These are phyloP conservation scores for Caenorhabditis uteleia DNA, from an alignment of 2,888 invertebrate genomes.

Conservation along the genomic window DNA sequence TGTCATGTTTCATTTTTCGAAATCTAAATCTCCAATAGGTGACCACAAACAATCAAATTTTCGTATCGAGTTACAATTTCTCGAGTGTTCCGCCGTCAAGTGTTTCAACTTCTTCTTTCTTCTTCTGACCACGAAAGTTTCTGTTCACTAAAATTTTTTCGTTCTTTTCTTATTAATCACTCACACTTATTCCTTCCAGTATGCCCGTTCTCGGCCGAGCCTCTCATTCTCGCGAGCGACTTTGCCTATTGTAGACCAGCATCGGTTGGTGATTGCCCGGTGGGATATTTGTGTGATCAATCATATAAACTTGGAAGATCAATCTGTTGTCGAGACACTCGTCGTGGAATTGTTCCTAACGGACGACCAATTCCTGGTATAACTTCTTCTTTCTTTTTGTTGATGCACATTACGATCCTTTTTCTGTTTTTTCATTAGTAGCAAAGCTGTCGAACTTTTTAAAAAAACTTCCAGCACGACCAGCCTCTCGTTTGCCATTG, in stretches of 20 bases:
- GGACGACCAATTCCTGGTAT: constrained; percentile 26
- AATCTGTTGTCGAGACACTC: constrained; percentile 61
- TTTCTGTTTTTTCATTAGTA: neutral
- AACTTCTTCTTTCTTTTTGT: neutral
- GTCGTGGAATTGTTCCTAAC: constrained; percentile 39
- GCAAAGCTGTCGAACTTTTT: too few relatives aligned
- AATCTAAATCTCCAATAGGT: constrained; percentile 15
- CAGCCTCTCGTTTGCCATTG: constrained; percentile 51
- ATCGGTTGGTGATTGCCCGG: constrained; percentile 60
- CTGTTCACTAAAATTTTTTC: neutral
- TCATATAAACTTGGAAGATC: constrained; percentile 61
- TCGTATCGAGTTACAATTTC: constrained; percentile 21
- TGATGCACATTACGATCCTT: neutral
- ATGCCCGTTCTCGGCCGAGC: constrained; percentile 65
- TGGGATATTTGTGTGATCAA: constrained; percentile 66
- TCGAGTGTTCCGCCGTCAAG: constrained; percentile 4
- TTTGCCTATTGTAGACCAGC: constrained; percentile 66
- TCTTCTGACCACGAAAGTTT: neutral
- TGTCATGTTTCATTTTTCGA: constrained; percentile 2
- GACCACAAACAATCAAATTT: constrained; percentile 36
- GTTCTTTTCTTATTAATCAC: neutral
- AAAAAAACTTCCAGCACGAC: constrained; percentile 41
- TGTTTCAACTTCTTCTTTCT: neutral
- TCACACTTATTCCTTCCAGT: constrained; percentile 47
- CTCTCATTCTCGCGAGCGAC: constrained; percentile 59